Evolutionary conservation across 2,888 invertebrate species (phyloP).

Genomic region (Diaphora mendica): DNA sequence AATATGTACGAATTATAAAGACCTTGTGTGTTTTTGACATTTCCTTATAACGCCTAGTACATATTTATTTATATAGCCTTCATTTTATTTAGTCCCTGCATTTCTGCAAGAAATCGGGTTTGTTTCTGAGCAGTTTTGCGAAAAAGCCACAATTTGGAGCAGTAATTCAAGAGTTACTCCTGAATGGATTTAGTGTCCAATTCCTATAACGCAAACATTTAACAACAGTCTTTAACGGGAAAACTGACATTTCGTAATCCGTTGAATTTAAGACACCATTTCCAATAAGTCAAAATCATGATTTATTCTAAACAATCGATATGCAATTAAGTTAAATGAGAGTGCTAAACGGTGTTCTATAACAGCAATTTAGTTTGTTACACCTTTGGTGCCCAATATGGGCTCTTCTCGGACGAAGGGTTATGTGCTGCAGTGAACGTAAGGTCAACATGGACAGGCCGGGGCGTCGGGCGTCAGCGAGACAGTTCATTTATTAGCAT

Average conservation of each 20-base stretch:
- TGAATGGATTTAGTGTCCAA: not conserved
- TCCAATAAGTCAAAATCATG: slow-evolving; percentile 13
- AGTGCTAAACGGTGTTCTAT: slow-evolving; percentile 32
- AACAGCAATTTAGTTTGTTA: slow-evolving; percentile 43
- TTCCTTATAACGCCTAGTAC: slow-evolving; percentile 50
- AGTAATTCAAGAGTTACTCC: not conserved
- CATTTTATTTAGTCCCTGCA: slow-evolving; percentile 39
- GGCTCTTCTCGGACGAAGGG: no score
- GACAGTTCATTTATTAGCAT: slow-evolving; percentile 69
- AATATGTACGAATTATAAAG: slow-evolving; percentile 44
- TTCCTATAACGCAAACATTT: not conserved
- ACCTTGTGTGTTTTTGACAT: slow-evolving; percentile 49
- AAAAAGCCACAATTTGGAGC: not conserved
- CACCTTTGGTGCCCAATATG: no score
- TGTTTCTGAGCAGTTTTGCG: not conserved
- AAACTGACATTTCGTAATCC: not conserved
- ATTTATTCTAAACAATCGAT: slow-evolving; percentile 23
- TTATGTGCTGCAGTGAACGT: slow-evolving; percentile 66
- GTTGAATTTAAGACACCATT: not conserved
- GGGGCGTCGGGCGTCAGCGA: slow-evolving; percentile 39
- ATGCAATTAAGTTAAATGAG: slow-evolving; percentile 35
- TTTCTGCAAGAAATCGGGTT: slow-evolving; percentile 27
- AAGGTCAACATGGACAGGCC: slow-evolving; percentile 62
- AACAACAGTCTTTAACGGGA: not conserved
- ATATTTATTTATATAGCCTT: slow-evolving; percentile 49